Base-by-base conservation (phyloP, 2,797 vertebrate species). In the Crax fasciolata region DNA sequence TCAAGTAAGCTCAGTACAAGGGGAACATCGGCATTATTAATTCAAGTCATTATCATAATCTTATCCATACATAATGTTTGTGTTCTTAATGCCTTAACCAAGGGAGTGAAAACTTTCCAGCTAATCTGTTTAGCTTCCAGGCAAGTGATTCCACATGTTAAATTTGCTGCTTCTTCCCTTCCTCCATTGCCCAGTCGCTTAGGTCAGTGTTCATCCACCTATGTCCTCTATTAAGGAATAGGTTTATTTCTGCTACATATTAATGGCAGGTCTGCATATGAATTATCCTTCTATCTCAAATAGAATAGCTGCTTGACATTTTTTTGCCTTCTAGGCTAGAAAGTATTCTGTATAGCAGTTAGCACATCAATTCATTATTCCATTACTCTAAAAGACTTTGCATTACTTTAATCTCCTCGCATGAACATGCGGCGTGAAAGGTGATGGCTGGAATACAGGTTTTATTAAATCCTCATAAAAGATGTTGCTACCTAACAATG, bases 41-140 rank as follows among this genome's bases (percentile, higher is more conserved):
- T 91, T 87, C 55, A 84, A 76, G 59, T 86, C 2, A 63, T 90
- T 95, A 0, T 0, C 76, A 88, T 93, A 86, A 76, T 89, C 78
- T 87, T 91, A 85, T 66, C 49, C 76, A 58, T 94, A 81, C 48
- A 14, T 24, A 21, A 30, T 49, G 4, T 84, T 96, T 91, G 44
- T 95, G 41, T 72, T 94, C 80, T 87, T 96, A 87, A 79, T 92
- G 67, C 72, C 63, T 84, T 84, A 84, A 92, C 66, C 21, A 80
- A 92, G 57, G 61, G 43, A 35, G n/a, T 95, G 76, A 95, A 92
- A 87, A 90, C 73, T 87, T 88, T 95, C n/a, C 80, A 52, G n/a
- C 49, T 73, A 87, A 79, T 87, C 72, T 93, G 32, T 93, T 84
- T 59, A 67, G 48, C 65, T 95, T 87, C 72, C 72, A 90, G 73